Conservation (phyloP, 1,140 invertebrate genomes). For the Drosophila kurseongensis region DNA sequence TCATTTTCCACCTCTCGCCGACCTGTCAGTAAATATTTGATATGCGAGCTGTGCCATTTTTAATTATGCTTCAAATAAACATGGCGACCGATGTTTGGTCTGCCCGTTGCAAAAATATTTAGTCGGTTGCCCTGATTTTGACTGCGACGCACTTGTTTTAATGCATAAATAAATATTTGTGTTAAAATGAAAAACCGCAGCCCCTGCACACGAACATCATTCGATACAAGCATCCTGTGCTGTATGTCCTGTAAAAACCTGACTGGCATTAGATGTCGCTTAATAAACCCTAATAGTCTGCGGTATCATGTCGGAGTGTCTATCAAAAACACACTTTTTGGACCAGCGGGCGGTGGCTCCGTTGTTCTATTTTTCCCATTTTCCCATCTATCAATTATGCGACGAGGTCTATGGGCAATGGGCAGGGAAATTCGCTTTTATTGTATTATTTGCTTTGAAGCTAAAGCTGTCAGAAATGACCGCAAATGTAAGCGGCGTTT, state of each 20-base stretch:
- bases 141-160: slow-evolving; percentile 34
- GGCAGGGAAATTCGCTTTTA: slow-evolving; percentile 47
- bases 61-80: slow-evolving; percentile 72
- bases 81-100: slow-evolving; percentile 42
- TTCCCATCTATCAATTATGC: slow-evolving; percentile 68
- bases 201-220: slow-evolving; percentile 7
- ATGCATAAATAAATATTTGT: slow-evolving; percentile 73
- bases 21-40: slow-evolving; percentile 42
- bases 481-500: slow-evolving; percentile 55
- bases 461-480: slow-evolving; percentile 57
- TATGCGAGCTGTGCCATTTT: slow-evolving; percentile 35
- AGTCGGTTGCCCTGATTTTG: slow-evolving; percentile 36
- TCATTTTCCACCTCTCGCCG: not conserved
- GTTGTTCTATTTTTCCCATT: slow-evolving; percentile 46
- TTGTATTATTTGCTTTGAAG: slow-evolving; percentile 38
- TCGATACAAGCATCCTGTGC: slow-evolving; percentile 2
- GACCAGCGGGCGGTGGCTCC: slow-evolving; percentile 4
- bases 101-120: slow-evolving; percentile 43
- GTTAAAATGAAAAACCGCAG: slow-evolving; percentile 56
- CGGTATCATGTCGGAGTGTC: slow-evolving; percentile 47
- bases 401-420: not conserved
- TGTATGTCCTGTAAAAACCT: slow-evolving; percentile 24
- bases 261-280: slow-evolving; percentile 71
- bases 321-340: slow-evolving; percentile 48
- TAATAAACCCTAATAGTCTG: slow-evolving; percentile 78